Percentiles rank a stretch among this genome's conserved stretches.
phyloP scores from a whole-genome alignment of 2,888 invertebrate genomes.

The Parnassius apollo region DNA sequence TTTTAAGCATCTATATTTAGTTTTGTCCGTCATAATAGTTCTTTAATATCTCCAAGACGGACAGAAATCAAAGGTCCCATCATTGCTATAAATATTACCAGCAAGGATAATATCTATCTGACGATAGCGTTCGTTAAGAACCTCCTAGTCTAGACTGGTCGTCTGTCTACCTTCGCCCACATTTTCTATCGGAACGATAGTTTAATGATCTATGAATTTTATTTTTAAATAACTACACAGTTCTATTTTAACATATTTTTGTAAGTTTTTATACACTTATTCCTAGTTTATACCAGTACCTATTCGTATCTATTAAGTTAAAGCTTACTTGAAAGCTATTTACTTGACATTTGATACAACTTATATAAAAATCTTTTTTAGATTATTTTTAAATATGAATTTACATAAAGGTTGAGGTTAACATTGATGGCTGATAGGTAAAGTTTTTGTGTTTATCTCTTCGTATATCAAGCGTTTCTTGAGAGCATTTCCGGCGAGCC shows the following conservation, averaged over 20 bases:
- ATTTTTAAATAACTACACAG: conserved; percentile 10
- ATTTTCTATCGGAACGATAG: conserved; percentile 14
- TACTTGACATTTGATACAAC: no score
- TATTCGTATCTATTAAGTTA: no score
- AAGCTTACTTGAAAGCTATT: no score
- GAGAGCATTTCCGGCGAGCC: conserved; percentile 42
- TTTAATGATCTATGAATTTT: conserved; percentile 20
- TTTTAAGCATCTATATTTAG: no score
- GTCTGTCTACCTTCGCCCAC: conserved; percentile 27
- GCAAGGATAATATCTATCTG: conserved; percentile 28
- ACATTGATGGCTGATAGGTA: conserved; percentile 28
- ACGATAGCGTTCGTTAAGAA: conserved; percentile 30
- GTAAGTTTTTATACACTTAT: not conserved
- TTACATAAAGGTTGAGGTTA: not conserved
- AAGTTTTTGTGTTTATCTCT: conserved; percentile 30
- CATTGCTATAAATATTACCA: conserved; percentile 30
- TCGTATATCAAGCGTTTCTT: conserved; percentile 11
- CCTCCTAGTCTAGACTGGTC: conserved; percentile 31
- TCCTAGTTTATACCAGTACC: no score
- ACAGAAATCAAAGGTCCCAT: conserved; percentile 29
- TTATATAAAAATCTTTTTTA: not conserved
- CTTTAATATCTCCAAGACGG: conserved; percentile 22
- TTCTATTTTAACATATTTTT: conserved; percentile 7
- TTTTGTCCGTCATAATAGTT: conserved; percentile 6
- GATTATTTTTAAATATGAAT: not conserved